Base-by-base conservation (phyloP, 2,888 invertebrate species). In the Panzeria rudis region DNA sequence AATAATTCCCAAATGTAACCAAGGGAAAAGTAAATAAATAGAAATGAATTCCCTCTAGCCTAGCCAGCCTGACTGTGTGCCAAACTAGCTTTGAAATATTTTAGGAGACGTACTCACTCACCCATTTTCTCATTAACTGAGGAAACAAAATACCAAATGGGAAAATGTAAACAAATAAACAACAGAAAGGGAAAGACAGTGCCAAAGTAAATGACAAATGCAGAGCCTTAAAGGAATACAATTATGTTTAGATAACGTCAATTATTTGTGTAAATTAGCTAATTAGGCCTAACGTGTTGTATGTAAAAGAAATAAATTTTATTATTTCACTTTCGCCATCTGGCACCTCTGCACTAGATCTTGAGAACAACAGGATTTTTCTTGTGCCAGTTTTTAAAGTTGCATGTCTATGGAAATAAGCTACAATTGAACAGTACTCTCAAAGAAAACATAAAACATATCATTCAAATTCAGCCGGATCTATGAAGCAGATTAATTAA, bases 101-200 rank as follows among this genome's bases (percentile, higher is more conserved):
- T 59, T n/a, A 62, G 20, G 44, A 64, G 64, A 79, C 50, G n/a
- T 32, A 20, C 32, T 35, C 52, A 52, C 9, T 35, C 35, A 35
- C n/a, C 7, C 52, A 0, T 35, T 17, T 32, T 35, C 29, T 20
- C 52, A 41, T 61, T 66, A 17, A 35, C 6, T 17, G 52, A 68
- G 47, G 50, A 56, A 73, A 50, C 38, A 25, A 29, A 29, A 52
- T 50, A 52, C 25, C 29, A 69, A 17, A 23, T n/a, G 32, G 13
- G 38, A 59, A 68, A 68, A 68, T 20, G 29, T 20, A 52, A 68
- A 68, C 52, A 68, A 23, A 56, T 41, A 54, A 54, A 32, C 25
- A 20, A 69, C 6, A 52, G 17, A 56, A 71, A 23, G 17, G 15
- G 7, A 56, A n/a, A 23, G 32, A 72, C 61, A n/a, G 4, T 47